These are phyloP conservation scores for Amiota minor DNA, from an alignment of 2,888 invertebrate species.

Conservation along the genomic window DNA sequence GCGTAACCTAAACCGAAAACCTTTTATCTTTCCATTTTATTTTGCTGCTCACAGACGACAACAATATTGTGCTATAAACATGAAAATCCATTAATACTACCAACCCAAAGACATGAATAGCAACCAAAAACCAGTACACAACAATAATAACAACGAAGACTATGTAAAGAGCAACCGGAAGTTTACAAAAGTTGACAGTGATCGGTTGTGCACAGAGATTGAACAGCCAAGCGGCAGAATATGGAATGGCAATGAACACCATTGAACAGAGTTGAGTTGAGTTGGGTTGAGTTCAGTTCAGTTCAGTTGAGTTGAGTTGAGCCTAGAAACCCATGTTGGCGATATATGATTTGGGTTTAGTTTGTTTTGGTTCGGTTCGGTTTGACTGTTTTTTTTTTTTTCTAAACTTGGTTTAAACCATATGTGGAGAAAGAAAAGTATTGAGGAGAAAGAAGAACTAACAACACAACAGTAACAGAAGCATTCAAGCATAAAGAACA, in stretches of 20 bases:
- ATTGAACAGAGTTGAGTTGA: neutral
- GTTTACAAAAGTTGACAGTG: conserved; percentile 61
- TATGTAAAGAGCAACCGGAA: conserved; percentile 54
- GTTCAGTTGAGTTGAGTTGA: neutral
- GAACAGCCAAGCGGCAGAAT: neutral
- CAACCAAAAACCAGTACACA: conserved; percentile 24
- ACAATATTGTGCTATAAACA: conserved; percentile 43
- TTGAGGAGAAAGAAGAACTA: no score
- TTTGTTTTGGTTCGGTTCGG: neutral
- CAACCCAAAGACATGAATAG: neutral
- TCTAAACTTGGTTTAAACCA: no score
- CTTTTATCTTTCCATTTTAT: conserved; percentile 32
- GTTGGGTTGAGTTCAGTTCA: no score
- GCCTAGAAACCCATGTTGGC: conserved; percentile 4
- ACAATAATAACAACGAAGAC: conserved; percentile 40
- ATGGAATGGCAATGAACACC: neutral
- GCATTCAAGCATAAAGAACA: conserved; percentile 63
- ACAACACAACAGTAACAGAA: neutral
- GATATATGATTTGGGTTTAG: neutral
- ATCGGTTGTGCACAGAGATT: conserved; percentile 45
- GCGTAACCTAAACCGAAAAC: conserved; percentile 35
- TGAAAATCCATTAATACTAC: conserved; percentile 54
- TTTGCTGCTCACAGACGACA: conserved; percentile 18
- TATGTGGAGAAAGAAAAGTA: no score
- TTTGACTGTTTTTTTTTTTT: no score